A percentile compares a stretch with the other conserved stretches of the same genome.
Conservation (phyloP, 2,113 vertebrate species). For the Osmerus mordax region DNA sequence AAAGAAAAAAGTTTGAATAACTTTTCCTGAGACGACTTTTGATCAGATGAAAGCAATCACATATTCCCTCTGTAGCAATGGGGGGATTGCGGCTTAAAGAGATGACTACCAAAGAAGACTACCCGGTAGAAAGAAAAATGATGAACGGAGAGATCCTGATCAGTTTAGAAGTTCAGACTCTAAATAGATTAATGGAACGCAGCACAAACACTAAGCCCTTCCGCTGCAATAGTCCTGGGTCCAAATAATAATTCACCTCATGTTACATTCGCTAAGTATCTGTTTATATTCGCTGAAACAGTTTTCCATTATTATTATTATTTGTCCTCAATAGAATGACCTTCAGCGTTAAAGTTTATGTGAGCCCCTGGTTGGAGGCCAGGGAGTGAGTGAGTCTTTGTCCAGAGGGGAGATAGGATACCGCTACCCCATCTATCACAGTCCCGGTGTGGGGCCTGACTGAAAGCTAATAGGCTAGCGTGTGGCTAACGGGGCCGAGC, state of each 20-base stretch:
- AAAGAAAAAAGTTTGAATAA: slow-evolving; percentile 40
- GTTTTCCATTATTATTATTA: neutral
- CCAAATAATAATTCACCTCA: too few relatives aligned
- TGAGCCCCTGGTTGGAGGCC: neutral
- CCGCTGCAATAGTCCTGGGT: too few relatives aligned
- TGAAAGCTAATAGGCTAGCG: slow-evolving; percentile 6
- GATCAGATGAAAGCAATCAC: neutral
- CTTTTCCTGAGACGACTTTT: slow-evolving; percentile 17
- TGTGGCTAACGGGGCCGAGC: slow-evolving; percentile 3
- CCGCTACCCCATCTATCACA: slow-evolving; percentile 46
- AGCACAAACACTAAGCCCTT: too few relatives aligned
- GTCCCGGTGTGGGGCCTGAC: slow-evolving; percentile 1
- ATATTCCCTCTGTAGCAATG: neutral
- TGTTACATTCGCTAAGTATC: too few relatives aligned
- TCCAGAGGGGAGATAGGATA: slow-evolving; percentile 15
- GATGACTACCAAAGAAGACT: neutral
- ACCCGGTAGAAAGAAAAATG: too few relatives aligned
- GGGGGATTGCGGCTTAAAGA: neutral
- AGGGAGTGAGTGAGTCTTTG: slow-evolving; percentile 22
- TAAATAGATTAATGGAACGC: too few relatives aligned
- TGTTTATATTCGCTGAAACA: too few relatives aligned
- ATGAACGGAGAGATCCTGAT: too few relatives aligned
- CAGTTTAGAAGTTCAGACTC: too few relatives aligned
- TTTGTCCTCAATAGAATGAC: slow-evolving; percentile 16
- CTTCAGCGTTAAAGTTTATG: neutral